Evolutionary conservation across 1,140 invertebrate genomes (phyloP).

Genomic region (Nymphalis io): DNA sequence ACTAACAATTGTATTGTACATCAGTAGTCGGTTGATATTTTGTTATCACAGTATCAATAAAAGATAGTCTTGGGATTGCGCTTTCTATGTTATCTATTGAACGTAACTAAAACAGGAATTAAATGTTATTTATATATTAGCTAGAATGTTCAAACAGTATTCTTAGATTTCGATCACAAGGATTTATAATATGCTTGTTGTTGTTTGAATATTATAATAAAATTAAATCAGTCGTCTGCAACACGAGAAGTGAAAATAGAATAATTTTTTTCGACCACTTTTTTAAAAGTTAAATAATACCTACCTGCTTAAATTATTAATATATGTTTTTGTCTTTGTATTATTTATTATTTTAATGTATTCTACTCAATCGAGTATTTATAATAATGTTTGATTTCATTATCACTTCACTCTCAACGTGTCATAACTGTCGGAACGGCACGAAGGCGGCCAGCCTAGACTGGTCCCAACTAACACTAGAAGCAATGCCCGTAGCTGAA

Average conservation of each 20-base stretch:
- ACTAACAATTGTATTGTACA: slow-evolving; percentile 37
- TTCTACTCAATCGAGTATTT: not conserved
- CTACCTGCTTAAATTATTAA: not conserved
- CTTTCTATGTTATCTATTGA: slow-evolving; percentile 59
- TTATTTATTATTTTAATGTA: not conserved
- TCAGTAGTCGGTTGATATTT: slow-evolving; percentile 51
- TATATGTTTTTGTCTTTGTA: not conserved
- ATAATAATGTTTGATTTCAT: not conserved
- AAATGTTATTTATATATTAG: slow-evolving; percentile 35
- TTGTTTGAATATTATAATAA: too few species aligned
- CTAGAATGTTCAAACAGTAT: not conserved
- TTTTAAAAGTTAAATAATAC: too few species aligned
- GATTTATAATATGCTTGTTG: too few species aligned
- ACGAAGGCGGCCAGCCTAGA: slow-evolving; percentile 22
- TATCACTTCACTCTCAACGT: slow-evolving; percentile 5
- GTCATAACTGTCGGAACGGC: not conserved
- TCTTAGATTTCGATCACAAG: not conserved
- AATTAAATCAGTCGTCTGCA: too few species aligned
- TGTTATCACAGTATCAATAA: slow-evolving; percentile 73
- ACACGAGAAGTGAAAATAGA: too few species aligned
- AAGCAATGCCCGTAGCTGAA: slow-evolving; percentile 37
- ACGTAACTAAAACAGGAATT: slow-evolving; percentile 46
- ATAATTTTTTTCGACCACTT: too few species aligned
- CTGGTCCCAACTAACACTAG: slow-evolving; percentile 12
- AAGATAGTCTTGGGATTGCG: slow-evolving; percentile 64